Conservation (phyloP, 2,113 vertebrate genomes). For the Cranoglanis bouderius region DNA sequence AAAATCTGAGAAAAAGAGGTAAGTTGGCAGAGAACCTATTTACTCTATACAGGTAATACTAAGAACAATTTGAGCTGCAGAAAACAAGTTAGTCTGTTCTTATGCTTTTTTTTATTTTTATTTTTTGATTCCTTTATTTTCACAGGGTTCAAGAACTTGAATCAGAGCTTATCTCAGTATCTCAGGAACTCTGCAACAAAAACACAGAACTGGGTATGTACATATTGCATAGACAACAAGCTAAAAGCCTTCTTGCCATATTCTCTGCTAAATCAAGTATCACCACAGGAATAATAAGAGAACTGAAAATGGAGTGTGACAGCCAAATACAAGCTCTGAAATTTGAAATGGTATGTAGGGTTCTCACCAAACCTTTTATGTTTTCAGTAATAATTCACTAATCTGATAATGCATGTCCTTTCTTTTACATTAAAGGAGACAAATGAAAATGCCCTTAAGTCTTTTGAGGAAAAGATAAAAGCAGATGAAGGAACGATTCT, state of each 20-base stretch:
- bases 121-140: background rate
- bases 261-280: background rate
- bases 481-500: conserved; percentile 53
- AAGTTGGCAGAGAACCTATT: conserved; percentile 32
- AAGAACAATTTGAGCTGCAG: background rate
- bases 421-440: conserved; percentile 60
- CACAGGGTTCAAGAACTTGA: conserved; percentile 64
- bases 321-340: conserved; percentile 76
- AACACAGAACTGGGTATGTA: conserved; percentile 61
- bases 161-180: conserved; percentile 49
- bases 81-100: background rate
- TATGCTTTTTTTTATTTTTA: background rate
- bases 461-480: conserved; percentile 60
- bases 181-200: conserved; percentile 61
- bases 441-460: conserved; percentile 57
- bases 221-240: background rate
- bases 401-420: background rate
- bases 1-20: conserved; percentile 78
- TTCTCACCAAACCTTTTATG: background rate
- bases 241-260: background rate
- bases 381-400: conserved; percentile 1
- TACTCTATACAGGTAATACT: background rate
- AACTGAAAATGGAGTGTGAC: conserved; percentile 75
- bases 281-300: conserved; percentile 72
- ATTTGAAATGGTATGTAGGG: conserved; percentile 64